Conservation (phyloP, 2,888 invertebrate species). For the Carcina quercana region DNA sequence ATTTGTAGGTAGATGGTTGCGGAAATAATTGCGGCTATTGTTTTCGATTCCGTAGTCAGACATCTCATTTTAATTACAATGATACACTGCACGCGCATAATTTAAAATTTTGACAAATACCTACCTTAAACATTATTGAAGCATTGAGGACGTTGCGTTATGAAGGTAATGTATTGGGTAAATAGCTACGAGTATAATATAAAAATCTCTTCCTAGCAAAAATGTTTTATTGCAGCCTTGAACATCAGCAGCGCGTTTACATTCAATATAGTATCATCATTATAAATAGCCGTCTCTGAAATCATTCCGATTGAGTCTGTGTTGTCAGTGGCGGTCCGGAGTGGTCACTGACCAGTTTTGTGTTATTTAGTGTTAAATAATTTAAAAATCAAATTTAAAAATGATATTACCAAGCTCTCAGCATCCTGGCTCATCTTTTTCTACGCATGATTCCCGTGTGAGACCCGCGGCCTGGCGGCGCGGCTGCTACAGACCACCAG, state of each 20-base stretch:
- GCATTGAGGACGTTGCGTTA: too few species aligned
- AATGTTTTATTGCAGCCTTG: conserved; percentile 29
- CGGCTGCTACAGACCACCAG: conserved; percentile 41
- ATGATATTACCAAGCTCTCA: conserved; percentile 80
- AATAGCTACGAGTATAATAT: conserved; percentile 1
- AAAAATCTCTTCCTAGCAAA: conserved; percentile 8
- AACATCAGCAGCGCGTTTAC: conserved; percentile 34
- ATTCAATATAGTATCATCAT: conserved; percentile 51
- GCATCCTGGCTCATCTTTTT: conserved; percentile 83
- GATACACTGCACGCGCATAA: too few species aligned
- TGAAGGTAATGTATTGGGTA: conserved; percentile 5
- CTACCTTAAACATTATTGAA: too few species aligned
- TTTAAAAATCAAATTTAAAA: conserved; percentile 30
- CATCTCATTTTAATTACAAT: too few species aligned
- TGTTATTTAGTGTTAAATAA: too few species aligned
- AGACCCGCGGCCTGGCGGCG: conserved; percentile 56
- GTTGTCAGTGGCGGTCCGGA: not conserved
- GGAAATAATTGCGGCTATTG: too few species aligned
- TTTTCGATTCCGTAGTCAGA: too few species aligned
- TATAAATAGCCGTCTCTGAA: conserved; percentile 50
- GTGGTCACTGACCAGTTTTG: not conserved
- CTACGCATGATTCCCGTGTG: conserved; percentile 76
- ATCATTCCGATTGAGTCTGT: conserved; percentile 16
- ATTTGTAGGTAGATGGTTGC: too few species aligned
- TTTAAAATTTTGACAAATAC: too few species aligned